phyloP scores from a whole-genome alignment of 2,113 vertebrate genomes.

The Hemiprocne comata region DNA sequence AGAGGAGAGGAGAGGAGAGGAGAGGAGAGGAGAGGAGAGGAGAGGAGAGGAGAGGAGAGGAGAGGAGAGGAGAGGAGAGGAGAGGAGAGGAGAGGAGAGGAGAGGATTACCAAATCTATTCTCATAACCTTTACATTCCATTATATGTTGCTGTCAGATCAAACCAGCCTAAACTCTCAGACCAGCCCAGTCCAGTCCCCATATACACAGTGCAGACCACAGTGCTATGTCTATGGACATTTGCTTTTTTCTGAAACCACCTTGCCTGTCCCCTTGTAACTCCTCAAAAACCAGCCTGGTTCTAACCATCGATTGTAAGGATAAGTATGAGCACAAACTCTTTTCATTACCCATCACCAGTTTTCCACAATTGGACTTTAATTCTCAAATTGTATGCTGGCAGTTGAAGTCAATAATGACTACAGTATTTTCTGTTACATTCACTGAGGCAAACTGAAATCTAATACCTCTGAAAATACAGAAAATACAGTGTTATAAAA shows the following conservation, averaged over 20 bases:
- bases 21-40: too few relatives aligned
- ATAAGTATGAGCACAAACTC: neutral
- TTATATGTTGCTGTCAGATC: neutral
- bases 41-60: too few relatives aligned
- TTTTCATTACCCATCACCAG: neutral
- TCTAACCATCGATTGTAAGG: fast-evolving
- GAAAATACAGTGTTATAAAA: slow-evolving; percentile 29
- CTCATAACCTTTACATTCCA: neutral
- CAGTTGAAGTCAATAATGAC: slow-evolving; percentile 5
- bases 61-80: too few relatives aligned
- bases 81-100: too few relatives aligned
- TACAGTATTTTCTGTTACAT: slow-evolving; percentile 13
- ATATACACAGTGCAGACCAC: neutral
- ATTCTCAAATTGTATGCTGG: slow-evolving; percentile 1
- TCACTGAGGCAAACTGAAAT: slow-evolving; percentile 21
- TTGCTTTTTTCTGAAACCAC: neutral
- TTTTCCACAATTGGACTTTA: neutral
- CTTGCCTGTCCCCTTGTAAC: neutral
- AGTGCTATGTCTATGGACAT: neutral
- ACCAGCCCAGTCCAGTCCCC: neutral
- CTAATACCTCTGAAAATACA: neutral
- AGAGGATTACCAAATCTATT: neutral
- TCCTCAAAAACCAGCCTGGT: fast-evolving
- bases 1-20: too few relatives aligned
- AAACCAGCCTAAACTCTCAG: neutral